Evolutionary conservation across 2,888 invertebrate genomes (phyloP).

Genomic region (Acleris laterana): DNA sequence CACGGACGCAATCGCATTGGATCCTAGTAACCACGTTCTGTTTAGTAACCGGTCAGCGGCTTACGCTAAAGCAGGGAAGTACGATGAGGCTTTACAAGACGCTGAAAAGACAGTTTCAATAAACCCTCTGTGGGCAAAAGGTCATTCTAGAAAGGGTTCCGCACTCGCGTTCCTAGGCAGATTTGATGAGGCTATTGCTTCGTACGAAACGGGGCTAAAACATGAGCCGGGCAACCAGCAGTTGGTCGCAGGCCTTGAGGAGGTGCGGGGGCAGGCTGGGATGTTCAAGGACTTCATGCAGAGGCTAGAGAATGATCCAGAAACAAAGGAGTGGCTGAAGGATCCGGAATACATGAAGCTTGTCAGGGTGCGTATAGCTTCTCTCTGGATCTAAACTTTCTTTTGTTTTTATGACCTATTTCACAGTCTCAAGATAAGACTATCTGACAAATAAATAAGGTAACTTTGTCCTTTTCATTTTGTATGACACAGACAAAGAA

Average conservation of each 20-base stretch:
- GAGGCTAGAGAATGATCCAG: constrained; percentile 85
- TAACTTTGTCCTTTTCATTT: too few relatives aligned
- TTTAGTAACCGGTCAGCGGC: constrained; percentile 97
- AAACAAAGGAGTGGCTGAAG: constrained; percentile 83
- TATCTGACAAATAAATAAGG: too few relatives aligned
- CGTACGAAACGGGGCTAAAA: constrained; percentile 88
- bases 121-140: constrained; percentile 94
- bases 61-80: constrained; percentile 91
- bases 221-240: constrained; percentile 90
- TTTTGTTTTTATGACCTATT: background rate
- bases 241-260: constrained; percentile 87
- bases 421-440: too few relatives aligned
- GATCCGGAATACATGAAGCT: constrained; percentile 90
- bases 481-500: too few relatives aligned
- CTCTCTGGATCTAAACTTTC: background rate
- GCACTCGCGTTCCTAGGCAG: constrained; percentile 91
- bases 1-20: constrained; percentile 91
- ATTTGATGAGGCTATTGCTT: constrained; percentile 89
- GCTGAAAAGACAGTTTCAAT: constrained; percentile 92
- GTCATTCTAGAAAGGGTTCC: constrained; percentile 94
- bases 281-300: constrained; percentile 80
- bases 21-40: constrained; percentile 93
- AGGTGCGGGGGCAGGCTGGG: constrained; percentile 78
- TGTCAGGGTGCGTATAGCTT: constrained; percentile 67
- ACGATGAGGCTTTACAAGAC: constrained; percentile 90